Conservation (phyloP, 2,113 vertebrate genomes). For the Silurus meridionalis region DNA sequence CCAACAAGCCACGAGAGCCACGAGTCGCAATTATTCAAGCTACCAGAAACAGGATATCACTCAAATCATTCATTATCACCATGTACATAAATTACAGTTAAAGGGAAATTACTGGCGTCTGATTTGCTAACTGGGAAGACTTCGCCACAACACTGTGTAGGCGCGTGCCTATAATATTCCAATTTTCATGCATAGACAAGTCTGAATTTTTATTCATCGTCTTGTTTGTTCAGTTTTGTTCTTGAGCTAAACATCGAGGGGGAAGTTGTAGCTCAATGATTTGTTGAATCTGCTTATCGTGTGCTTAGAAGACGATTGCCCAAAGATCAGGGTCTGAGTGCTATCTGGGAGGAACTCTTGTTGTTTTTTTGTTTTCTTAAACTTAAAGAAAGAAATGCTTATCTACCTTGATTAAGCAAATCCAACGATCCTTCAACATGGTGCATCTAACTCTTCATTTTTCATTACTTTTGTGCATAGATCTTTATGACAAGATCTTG, state of each 20-base stretch:
- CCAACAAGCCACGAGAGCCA: not conserved
- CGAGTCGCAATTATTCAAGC: not conserved
- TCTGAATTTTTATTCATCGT: not conserved
- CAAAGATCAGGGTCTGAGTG: not conserved
- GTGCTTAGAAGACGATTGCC: not conserved
- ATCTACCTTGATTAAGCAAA: not conserved
- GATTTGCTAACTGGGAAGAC: not conserved
- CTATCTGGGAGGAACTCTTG: not conserved
- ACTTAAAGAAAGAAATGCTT: not conserved
- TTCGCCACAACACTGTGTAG: not conserved
- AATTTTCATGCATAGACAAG: slow-evolving; percentile 22
- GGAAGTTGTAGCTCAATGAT: not conserved
- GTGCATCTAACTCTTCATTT: not conserved
- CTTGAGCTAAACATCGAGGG: not conserved
- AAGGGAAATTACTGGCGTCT: not conserved
- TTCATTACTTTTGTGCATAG: slow-evolving; percentile 24
- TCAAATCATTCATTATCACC: not conserved
- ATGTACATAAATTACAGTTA: not conserved
- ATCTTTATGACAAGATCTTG: slow-evolving; percentile 34
- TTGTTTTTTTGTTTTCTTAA: not conserved
- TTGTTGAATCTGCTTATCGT: not conserved
- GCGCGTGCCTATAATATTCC: no score
- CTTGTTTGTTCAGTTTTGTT: no score
- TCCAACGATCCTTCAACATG: not conserved
- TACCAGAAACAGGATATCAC: not conserved